Conservation (phyloP, 2,888 invertebrate species). For the Spodoptera exigua region DNA sequence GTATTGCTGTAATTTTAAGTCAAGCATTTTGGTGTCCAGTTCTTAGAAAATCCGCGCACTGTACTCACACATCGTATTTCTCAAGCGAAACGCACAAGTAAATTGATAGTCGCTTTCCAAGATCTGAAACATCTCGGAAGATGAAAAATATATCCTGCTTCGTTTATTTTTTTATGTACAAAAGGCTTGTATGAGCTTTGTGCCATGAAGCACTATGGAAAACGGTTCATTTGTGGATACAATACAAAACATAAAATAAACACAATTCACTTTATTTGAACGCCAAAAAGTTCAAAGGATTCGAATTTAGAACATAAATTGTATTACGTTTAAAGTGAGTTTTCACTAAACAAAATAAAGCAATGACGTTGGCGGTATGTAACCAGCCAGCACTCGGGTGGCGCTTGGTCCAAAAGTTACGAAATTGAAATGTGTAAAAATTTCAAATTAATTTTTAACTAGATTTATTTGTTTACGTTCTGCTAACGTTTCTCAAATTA, state of each 20-base stretch:
- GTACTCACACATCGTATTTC: constrained; percentile 16
- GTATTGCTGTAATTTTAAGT: constrained; percentile 23
- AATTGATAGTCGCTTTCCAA: constrained; percentile 49
- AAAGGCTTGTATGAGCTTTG: constrained; percentile 40
- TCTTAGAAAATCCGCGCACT: constrained; percentile 26
- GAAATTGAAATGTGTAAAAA: constrained; percentile 32
- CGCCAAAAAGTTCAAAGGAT: constrained; percentile 56
- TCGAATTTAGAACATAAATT: constrained; percentile 48
- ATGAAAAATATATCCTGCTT: constrained; percentile 36
- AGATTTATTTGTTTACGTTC: constrained; percentile 43
- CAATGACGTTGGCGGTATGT: constrained; percentile 10
- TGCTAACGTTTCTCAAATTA: constrained; percentile 36
- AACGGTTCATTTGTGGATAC: constrained; percentile 34
- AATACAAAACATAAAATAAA: constrained; percentile 41
- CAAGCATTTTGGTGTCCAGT: constrained; percentile 18
- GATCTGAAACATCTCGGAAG: constrained; percentile 30
- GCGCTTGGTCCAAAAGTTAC: constrained; percentile 28
- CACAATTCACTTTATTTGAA: constrained; percentile 31
- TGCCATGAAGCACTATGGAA: constrained; percentile 34
- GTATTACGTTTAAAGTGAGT: constrained; percentile 33
- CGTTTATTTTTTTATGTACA: constrained; percentile 42
- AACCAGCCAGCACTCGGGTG: not conserved
- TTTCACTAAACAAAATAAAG: constrained; percentile 34
- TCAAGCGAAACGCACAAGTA: constrained; percentile 24
- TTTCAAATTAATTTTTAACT: constrained; percentile 12